Evolutionary conservation across 1,140 invertebrate genomes (phyloP).

Genomic region (Dinothrombium tinctorium): DNA sequence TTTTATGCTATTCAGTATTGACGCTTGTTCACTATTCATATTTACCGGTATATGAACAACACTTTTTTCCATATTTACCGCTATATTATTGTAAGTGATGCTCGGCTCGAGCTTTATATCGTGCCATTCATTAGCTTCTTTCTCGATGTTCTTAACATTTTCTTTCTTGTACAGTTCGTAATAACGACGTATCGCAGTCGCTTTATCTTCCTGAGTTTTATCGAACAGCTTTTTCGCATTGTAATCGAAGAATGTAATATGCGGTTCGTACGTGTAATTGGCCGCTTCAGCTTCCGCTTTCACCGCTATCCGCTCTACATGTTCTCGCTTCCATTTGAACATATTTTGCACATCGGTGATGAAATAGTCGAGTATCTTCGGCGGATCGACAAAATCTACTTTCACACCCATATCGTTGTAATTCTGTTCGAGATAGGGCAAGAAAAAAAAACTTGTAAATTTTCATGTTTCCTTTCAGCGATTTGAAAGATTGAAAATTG

Average conservation of each 20-base stretch:
- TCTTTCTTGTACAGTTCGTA: not conserved
- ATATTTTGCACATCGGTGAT: constrained; percentile 14
- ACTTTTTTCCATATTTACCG: constrained; percentile 53
- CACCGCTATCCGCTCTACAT: not conserved
- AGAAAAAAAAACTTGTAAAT: not conserved
- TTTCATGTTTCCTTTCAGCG: not conserved
- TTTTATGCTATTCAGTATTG: constrained; percentile 43
- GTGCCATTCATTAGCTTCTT: constrained; percentile 1
- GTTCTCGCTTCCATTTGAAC: not conserved
- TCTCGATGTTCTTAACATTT: too few species aligned
- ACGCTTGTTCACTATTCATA: constrained; percentile 55
- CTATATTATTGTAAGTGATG: constrained; percentile 25
- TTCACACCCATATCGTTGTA: constrained; percentile 8
- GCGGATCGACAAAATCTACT: constrained; percentile 15
- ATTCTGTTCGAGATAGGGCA: constrained; percentile 1
- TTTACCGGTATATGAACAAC: constrained; percentile 83
- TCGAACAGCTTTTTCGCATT: constrained; percentile 1
- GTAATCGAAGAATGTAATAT: not conserved
- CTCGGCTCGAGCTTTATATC: not conserved
- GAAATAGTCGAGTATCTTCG: constrained; percentile 16
- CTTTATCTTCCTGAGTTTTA: not conserved
- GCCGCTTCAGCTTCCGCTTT: constrained; percentile 1
- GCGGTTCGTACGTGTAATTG: not conserved
- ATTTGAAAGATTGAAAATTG: not conserved
- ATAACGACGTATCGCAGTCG: not conserved